Evolutionary conservation across 2,113 vertebrate species (phyloP), one percentile per base, ranked within the genome.

Genomic region (Zosterops pallidus): DNA sequence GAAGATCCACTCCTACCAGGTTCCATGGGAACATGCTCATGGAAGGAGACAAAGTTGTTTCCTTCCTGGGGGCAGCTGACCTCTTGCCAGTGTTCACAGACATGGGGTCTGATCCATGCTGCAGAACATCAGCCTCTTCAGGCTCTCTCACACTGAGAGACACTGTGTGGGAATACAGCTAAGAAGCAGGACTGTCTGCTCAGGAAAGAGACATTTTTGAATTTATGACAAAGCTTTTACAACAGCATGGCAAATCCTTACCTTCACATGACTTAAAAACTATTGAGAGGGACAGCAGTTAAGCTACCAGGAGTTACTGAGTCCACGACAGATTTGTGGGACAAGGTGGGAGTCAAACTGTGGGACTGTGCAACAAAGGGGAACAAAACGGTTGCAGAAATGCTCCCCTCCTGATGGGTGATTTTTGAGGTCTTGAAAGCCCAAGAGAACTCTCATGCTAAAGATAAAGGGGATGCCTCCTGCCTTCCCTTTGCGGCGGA

Each of bases 101-200:
- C 19, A 29, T 0, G 1, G 23, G 14, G 3, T 11, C 19, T 46
- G 68, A 12, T 37, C 59, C 23, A n/a, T 5, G 3, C 57, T 21
- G 39, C 41, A 69, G n/a, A 60, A 17, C 60, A n/a, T 10, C 16
- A 82, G 16, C 33, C 37, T 84, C 59, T 65, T 42, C 5, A 3
- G 44, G 67, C 23, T 79, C 42, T 75, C 62, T 28, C 46, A 25
- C 67, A 68, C 35, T 62, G 25, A 62, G 5, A 62, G 59, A 37
- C 16, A 28, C 20, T 13, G 25, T 26, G 25, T 50, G 49, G 49
- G 49, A 25, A 26, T 50, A 50, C 49, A 50, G 49, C 49, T 50
- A 26, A 50, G 24, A 26, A 50, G 24, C 25, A 50, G 14, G 49
- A 50, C 49, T 50, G 47, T 50, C 14, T 56, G 53, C 31, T 56